phyloP scores from a whole-genome alignment of 1,140 invertebrate genomes.

The Caenorhabditis briggsae region DNA sequence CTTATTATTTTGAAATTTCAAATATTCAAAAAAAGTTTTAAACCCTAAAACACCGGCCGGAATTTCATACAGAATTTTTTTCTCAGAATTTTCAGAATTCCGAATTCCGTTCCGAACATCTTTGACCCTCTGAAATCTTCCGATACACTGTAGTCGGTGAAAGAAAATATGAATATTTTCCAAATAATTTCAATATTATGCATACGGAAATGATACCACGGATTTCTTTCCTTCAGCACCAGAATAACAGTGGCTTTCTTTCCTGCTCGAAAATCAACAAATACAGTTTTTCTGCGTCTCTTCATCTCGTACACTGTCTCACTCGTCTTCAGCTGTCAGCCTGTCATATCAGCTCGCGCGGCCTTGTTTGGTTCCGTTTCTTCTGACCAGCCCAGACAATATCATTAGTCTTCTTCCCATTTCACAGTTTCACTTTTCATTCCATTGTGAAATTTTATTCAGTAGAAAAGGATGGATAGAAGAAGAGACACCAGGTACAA shows the following conservation, averaged over 20 bases:
- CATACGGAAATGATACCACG: constrained; percentile 26
- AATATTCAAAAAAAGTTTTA: too few species aligned
- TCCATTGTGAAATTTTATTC: neutral
- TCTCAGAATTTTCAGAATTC: too few species aligned
- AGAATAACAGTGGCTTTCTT: constrained; percentile 47
- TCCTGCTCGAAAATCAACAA: constrained; percentile 50
- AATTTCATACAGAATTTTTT: too few species aligned
- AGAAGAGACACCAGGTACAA: constrained; percentile 34
- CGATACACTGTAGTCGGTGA: neutral
- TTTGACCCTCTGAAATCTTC: neutral
- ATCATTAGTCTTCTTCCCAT: neutral
- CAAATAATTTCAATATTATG: neutral
- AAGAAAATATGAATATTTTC: neutral
- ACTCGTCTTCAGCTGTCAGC: constrained; percentile 37
- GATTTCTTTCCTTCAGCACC: neutral
- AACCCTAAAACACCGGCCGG: too few species aligned
- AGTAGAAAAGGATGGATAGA: constrained; percentile 7
- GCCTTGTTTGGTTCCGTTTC: constrained; percentile 51
- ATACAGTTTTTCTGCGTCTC: constrained; percentile 30
- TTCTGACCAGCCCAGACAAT: constrained; percentile 40
- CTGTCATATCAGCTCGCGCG: constrained; percentile 26
- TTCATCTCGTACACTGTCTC: neutral
- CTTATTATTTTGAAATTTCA: too few species aligned
- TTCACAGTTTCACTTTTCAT: constrained; percentile 46
- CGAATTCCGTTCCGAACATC: too few species aligned